Evolutionary conservation across 2,888 invertebrate genomes (phyloP), one percentile per base, ranked within the genome.

Genomic region (Phengaris alcon): DNA sequence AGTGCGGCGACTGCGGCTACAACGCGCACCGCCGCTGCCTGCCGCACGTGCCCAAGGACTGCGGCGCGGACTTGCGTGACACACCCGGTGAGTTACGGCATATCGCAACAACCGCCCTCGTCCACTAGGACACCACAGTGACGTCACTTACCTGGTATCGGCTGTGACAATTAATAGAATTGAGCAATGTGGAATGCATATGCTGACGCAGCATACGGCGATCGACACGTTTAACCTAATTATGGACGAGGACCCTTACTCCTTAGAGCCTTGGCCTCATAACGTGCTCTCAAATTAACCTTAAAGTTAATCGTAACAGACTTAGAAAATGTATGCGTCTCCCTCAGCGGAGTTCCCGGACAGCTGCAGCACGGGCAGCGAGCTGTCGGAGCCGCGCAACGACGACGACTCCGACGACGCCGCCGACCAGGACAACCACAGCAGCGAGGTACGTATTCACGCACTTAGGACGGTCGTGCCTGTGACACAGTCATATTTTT

Each of bases 1-100:
- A 99, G 90, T 99, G 99, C 90, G 96, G 97, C 89, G 99, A 99
- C 94, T 99, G 99, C 90, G 98, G 98, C 87, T 98, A 97, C 93
- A 99, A 99, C 93, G 97, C 97, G 78, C 99, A 99, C 90, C 97
- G 98, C 88, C 99, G 98, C 90, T 99, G 99, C 86, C 94, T 97
- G 84, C 97, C 97, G 55, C 96, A 96, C 90, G 96, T 98, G 85
- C 97, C 98, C 55, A 97, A 97, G 91, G 97, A 98, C 91, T 98
- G 98, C 89, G 95, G 96, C 55, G 97, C 97, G 68, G 98, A 91
- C 84, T 84, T 91, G 48, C 80, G 89, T 2, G 98, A 94, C 93
- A 94, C 82, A 91, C 96, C 80, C 88, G 95, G 91, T 90, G 35
- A 83, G 84, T 79, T 12, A 12, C 4, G 6, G 2, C n/a, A 15